Evolutionary conservation across 2,113 vertebrate genomes (phyloP), one percentile per base, ranked within the genome.

Genomic region (Leuciscus idus): DNA sequence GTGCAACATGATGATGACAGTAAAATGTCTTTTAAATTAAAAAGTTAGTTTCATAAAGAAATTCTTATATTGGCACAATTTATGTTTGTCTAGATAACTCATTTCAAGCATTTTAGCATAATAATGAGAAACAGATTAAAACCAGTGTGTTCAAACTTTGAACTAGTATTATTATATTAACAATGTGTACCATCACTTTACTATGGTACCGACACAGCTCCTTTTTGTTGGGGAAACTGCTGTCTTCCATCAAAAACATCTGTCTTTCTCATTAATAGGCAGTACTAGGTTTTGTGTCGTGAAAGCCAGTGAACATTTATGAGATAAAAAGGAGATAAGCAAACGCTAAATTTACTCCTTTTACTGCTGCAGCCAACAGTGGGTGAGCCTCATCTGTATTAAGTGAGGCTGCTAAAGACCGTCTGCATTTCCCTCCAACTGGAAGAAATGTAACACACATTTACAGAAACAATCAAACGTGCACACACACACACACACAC

Each of bases 261-360:
- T 64, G 78, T 7, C 15, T 48, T n/a, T 81, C n/a, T 64, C 78
- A 64, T 81, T 46, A 26, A 4, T 28, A 21, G 78, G 46, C 36
- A 62, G n/a, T 30, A 28, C 43, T 48, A 6, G 30, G 30, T 39
- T 74, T 87, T 73, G 70, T 64, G 61, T 79, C 48, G 28, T 73
- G 36, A 84, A 83, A 81, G 68, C 48, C 76, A 61, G 77, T 68
- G 77, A 48, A 75, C 52, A 17, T 84, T 59, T 50, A 83, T 64
- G 64, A 86, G 82, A 84, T 66, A 62, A 72, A 50, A n/a, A 70
- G 50, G 76, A 66, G 68, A 81, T 84, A 50, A 77, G 70, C 68
- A 21, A 73, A 80, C 1, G n/a, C 30, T 78, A 59, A 78, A 78
- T 75, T 28, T 6, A 36, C 15, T 81, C 17, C 15, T 48, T 80